These are phyloP conservation scores for Onychomys arenicola DNA, from an alignment of 2,797 vertebrate genomes.

Conservation along the genomic window DNA sequence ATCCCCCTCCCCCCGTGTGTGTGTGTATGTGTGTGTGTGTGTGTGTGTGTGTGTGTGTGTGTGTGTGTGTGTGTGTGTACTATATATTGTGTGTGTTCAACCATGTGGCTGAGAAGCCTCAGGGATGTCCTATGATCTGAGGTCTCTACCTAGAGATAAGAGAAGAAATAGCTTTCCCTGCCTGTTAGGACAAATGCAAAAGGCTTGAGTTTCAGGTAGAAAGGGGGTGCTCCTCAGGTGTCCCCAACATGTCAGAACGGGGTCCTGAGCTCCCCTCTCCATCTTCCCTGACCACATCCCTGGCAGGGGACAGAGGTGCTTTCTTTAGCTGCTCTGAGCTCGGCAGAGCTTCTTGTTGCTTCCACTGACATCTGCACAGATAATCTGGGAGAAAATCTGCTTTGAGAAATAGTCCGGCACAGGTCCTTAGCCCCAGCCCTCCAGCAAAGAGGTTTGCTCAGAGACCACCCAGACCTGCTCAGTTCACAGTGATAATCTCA, in stretches of 20 bases:
- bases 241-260: not conserved
- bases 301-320: not conserved
- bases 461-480: not conserved
- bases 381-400: not conserved
- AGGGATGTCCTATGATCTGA: not conserved
- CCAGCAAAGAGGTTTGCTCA: not conserved
- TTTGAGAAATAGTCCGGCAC: not conserved
- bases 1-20: too few relatives aligned
- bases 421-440: not conserved
- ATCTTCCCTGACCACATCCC: not conserved
- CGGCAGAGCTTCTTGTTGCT: not conserved
- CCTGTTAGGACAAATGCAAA: not conserved
- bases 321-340: not conserved
- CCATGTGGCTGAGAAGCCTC: not conserved
- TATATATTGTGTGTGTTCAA: not conserved
- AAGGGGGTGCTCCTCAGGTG: not conserved
- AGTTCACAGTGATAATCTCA: not conserved
- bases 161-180: not conserved
- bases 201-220: not conserved
- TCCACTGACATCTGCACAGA: not conserved
- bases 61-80: not conserved
- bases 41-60: not conserved
- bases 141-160: not conserved
- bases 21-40: not conserved
- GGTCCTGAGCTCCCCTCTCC: not conserved